phyloP scores from a whole-genome alignment of 2,888 invertebrate species.

The Smittia aterrima region DNA sequence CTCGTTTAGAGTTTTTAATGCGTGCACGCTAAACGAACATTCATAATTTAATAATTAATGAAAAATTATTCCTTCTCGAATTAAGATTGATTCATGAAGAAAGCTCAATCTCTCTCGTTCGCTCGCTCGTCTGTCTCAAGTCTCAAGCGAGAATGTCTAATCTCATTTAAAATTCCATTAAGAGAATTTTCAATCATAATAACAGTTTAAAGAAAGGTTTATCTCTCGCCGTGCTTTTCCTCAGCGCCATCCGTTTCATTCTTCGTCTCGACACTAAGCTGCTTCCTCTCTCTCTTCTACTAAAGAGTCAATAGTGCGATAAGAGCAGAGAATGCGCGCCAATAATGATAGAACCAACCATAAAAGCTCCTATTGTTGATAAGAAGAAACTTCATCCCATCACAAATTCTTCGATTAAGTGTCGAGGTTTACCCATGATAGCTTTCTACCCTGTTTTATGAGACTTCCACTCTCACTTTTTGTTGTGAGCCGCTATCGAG shows the following conservation, averaged over 20 bases:
- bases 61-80: neutral
- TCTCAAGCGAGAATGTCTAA: neutral
- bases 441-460: slow-evolving; percentile 9
- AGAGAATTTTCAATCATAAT: slow-evolving; percentile 22
- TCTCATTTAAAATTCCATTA: slow-evolving; percentile 13
- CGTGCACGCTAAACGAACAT: neutral
- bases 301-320: neutral
- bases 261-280: no score
- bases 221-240: neutral
- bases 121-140: neutral
- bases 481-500: neutral
- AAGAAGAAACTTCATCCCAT: slow-evolving; percentile 8
- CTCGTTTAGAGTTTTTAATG: neutral
- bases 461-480: neutral
- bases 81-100: slow-evolving; percentile 17
- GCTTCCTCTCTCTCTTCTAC: no score
- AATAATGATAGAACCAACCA: slow-evolving; percentile 14
- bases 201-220: slow-evolving; percentile 21
- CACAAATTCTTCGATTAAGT: slow-evolving; percentile 23
- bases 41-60: slow-evolving; percentile 14
- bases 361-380: slow-evolving; percentile 20
- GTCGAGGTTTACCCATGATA: slow-evolving; percentile 16
- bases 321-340: neutral
- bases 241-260: no score
- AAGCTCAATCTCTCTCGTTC: no score